Percentiles rank a stretch among this genome's conserved stretches.
phyloP scores from a whole-genome alignment of 2,888 invertebrate genomes.

The Epistrophe grossulariae region DNA sequence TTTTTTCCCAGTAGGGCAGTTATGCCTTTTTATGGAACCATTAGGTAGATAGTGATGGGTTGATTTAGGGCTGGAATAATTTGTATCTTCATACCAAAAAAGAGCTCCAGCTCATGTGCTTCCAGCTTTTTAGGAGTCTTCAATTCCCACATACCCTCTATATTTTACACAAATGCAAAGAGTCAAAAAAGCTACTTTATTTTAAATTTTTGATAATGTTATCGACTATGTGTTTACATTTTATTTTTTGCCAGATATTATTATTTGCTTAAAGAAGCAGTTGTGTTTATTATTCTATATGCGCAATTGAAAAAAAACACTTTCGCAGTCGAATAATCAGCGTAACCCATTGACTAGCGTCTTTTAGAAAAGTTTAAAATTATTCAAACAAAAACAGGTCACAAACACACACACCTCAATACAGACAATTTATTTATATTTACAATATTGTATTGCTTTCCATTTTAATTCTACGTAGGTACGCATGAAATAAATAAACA shows the following conservation, averaged over 20 bases:
- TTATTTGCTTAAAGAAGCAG: not conserved
- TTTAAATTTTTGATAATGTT: not conserved
- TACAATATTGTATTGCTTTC: not conserved
- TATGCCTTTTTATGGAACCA: too few species aligned
- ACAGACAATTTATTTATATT: not conserved
- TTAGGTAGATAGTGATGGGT: too few species aligned
- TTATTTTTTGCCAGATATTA: not conserved
- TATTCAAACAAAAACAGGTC: constrained; percentile 20
- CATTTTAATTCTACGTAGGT: not conserved
- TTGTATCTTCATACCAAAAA: too few species aligned
- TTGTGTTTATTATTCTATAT: constrained; percentile 14
- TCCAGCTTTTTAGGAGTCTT: too few species aligned
- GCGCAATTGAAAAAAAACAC: constrained; percentile 2
- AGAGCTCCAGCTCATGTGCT: too few species aligned
- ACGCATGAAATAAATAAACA: not conserved
- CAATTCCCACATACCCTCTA: not conserved
- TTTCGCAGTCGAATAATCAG: not conserved
- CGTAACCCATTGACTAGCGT: not conserved
- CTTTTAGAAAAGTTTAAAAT: not conserved
- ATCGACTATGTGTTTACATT: not conserved
- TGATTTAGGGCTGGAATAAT: too few species aligned
- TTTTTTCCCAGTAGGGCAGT: too few species aligned
- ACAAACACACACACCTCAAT: not conserved
- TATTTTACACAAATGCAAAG: not conserved
- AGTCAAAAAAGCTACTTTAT: not conserved